Evolutionary conservation across 53 echinoderm and acorn worm species (phyloP).

Genomic region (Patiria pectinifera): DNA sequence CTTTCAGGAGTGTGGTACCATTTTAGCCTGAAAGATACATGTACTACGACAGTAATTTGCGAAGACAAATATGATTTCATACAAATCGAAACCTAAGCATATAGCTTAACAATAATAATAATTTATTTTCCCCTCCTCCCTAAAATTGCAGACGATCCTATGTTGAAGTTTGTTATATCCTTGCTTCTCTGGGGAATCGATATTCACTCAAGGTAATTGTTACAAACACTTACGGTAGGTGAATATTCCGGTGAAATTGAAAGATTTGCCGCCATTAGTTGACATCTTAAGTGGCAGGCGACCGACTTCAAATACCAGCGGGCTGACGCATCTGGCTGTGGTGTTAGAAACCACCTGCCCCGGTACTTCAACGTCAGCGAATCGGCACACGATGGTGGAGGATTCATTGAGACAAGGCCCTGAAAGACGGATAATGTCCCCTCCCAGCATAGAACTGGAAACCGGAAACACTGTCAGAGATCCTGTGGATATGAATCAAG

Average conservation of each 20-base stretch:
- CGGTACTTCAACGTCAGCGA: slow-evolving; percentile 20
- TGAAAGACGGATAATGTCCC: slow-evolving; percentile 34
- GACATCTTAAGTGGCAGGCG: slow-evolving; percentile 26
- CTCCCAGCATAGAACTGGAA: slow-evolving; percentile 53
- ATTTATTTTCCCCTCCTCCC: too few species aligned
- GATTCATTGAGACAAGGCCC: slow-evolving; percentile 32
- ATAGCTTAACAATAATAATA: too few species aligned
- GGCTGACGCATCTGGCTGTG: slow-evolving; percentile 23
- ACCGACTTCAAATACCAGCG: slow-evolving; percentile 34
- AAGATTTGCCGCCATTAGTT: slow-evolving; percentile 34
- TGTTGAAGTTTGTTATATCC: too few species aligned
- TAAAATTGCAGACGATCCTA: too few species aligned
- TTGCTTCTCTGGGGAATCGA: too few species aligned
- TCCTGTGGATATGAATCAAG: too few species aligned
- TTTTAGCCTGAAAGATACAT: too few species aligned
- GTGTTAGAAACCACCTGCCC: slow-evolving; percentile 1
- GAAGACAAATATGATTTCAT: too few species aligned
- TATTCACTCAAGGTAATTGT: too few species aligned
- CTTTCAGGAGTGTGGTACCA: too few species aligned
- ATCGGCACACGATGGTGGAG: slow-evolving; percentile 29
- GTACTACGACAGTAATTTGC: too few species aligned
- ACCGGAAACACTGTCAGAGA: slow-evolving; percentile 16
- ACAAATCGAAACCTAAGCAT: too few species aligned
- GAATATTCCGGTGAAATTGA: slow-evolving; percentile 23
- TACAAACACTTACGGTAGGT: slow-evolving; percentile 26